Conservation (phyloP, 92 coral and sea anemone genomes). For the Paramuricea clavata region DNA sequence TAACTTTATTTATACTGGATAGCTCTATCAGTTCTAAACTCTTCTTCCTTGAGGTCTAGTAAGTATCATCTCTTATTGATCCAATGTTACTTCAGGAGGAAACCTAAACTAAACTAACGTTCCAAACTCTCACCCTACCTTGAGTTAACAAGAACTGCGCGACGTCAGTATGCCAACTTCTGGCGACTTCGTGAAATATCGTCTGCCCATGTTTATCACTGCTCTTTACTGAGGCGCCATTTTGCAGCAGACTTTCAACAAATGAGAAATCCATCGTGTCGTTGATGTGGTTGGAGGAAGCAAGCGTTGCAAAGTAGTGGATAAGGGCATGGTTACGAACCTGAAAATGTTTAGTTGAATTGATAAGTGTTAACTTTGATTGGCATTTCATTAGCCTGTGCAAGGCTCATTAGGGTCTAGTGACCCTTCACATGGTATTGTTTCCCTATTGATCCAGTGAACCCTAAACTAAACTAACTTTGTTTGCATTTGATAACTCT, state of each 20-base stretch:
- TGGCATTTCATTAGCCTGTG: no score
- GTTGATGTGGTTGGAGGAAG: constrained; percentile 28
- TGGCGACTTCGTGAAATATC: constrained; percentile 42
- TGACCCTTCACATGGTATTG: no score
- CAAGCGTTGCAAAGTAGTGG: constrained; percentile 40
- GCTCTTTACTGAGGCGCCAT: constrained; percentile 44
- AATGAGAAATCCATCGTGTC: constrained; percentile 47
- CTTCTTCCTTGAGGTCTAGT: not conserved
- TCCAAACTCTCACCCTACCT: not conserved
- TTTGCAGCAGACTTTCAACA: constrained; percentile 32
- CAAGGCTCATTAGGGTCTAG: no score
- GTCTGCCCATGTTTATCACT: constrained; percentile 49
- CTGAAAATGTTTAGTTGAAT: no score
- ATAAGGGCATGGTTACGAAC: constrained; percentile 44
- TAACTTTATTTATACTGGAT: not conserved
- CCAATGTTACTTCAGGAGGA: not conserved
- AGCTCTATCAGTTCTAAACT: not conserved
- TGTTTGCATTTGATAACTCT: no score
- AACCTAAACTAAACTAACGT: not conserved
- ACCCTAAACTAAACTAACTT: no score
- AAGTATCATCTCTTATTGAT: not conserved
- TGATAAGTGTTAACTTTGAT: no score
- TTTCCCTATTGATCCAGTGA: no score
- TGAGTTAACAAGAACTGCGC: constrained; percentile 39
- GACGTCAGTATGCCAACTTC: constrained; percentile 36